Base-by-base conservation (phyloP, 2,888 invertebrate species). In the Platycnemis pennipes region DNA sequence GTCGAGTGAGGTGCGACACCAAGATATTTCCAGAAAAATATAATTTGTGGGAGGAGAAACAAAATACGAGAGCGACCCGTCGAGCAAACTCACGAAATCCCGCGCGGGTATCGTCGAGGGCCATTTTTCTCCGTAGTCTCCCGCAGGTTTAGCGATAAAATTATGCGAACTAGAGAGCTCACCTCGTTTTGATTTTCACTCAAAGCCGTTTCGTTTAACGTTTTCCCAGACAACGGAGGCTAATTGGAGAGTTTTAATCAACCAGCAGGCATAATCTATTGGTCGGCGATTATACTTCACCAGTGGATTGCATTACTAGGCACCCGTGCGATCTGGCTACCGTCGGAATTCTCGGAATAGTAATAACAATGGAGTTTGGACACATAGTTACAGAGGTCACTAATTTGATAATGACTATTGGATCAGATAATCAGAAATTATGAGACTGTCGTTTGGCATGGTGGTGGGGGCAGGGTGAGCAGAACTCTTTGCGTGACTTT, bases 191-290 rank as follows among this genome's bases (percentile, higher is more conserved):
- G 45, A 46, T 87, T 46, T 87, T 45, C 46, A 77, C 0, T 1
- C 2, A 7, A 45, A n/a, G 13, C 44, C 87, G n/a, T 11, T 45
- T 7, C 87, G n/a, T 46, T 87, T 26, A 87, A 26, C 87, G 87
- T n/a, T 26, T 44, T 8, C 46, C n/a, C 13, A 1, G 87, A 46
- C 37, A 77, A 46, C 46, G n/a, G 0, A n/a, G 87, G 46, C 45
- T 87, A 87, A 87, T 87, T 46, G 45, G 86, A 87, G 44, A 46
- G 45, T 87, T 87, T 45, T 45, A 45, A 87, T 44, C 22, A 46
- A 13, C 22, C 22, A 77, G 37, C 37, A 77, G 37, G 26, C n/a
- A 63, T 63, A 31, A 37, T 2, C 37, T n/a, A 37, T 77, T 37
- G 77, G 2, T 37, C 77, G 37, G 37, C 13, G 13, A 77, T 77